Evolutionary conservation across 1,140 invertebrate genomes (phyloP).

Genomic region (Delia radicum): DNA sequence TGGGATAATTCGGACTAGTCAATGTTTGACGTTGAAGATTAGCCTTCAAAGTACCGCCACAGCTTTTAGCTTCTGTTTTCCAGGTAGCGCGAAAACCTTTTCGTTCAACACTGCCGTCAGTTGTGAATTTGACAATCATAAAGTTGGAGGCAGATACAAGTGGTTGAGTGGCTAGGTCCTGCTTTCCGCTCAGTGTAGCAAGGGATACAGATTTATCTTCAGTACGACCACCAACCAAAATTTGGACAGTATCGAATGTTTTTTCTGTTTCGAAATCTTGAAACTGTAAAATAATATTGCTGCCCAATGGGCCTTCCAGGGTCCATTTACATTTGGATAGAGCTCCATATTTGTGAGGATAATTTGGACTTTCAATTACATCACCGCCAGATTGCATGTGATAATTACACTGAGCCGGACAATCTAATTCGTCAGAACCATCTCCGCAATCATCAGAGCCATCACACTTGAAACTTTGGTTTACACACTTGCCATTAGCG

Average conservation of each 20-base stretch:
- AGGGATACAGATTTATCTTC: conserved; percentile 91
- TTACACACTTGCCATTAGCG: conserved; percentile 89
- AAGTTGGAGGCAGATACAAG: conserved; percentile 95
- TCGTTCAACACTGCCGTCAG: conserved; percentile 89
- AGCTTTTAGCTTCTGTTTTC: conserved; percentile 90
- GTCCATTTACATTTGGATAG: conserved; percentile 96
- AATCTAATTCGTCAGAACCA: conserved; percentile 88
- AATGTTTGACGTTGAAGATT: conserved; percentile 80
- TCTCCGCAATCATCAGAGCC: conserved; percentile 93
- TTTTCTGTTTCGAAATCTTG: conserved; percentile 97
- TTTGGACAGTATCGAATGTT: conserved; percentile 93
- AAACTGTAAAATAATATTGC: conserved; percentile 90
- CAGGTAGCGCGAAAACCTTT: conserved; percentile 92
- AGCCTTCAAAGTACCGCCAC: conserved; percentile 80
- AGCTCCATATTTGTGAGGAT: conserved; percentile 87
- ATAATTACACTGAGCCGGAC: conserved; percentile 82
- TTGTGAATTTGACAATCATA: conserved; percentile 96
- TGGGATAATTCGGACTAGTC: conserved; percentile 87
- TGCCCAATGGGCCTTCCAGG: conserved; percentile 91
- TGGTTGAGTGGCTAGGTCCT: conserved; percentile 76
- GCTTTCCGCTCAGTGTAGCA: conserved; percentile 87
- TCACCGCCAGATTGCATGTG: conserved; percentile 94
- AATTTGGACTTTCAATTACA: conserved; percentile 91
- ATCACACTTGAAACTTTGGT: conserved; percentile 85
- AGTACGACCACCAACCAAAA: conserved; percentile 90